Base-by-base conservation (phyloP, 2,797 vertebrate genomes). In the Manis crassicaudata region DNA sequence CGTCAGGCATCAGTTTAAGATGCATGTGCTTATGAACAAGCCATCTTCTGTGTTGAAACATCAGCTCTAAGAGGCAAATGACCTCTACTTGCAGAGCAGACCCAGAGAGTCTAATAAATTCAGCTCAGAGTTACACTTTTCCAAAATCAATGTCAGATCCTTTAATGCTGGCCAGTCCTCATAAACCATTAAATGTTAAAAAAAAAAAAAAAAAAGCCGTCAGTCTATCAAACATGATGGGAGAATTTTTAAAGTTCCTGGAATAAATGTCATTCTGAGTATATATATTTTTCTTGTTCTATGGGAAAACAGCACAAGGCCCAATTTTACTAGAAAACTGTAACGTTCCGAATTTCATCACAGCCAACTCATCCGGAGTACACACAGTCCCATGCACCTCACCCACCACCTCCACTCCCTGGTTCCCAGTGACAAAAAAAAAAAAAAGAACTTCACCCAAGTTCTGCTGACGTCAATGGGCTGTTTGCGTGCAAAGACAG, bases 361-460 rank as follows among this genome's bases (percentile, higher is more conserved):
- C 3, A 68, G 72, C 75, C 58, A 52, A 21, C 32, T 96, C 89
- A 93, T 40, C 16, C 67, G 81, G 25, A 77, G 88, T 13, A 70
- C 56, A 76, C 60, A 72, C 37, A 72, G 62, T 70, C 52, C 46
- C 89, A 81, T 18, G n/a, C 29, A 68, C 68, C 56, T 77, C 80
- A 94, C 52, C 12, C 17, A 76, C 86, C 67, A 88, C 72, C 76
- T 88, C 37, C 56, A 79, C 58, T 94, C 91, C 40, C 87, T 46
- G 58, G 91, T 96, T 97, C 94, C 92, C 89, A 96, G 52, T 20
- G 94, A 96, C 13, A 91, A 43, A 29, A 3, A 20, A 68, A 43
- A 88, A 94, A 97, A 95, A 97, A 97, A 96, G 92, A 96, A 95
- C 93, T 96, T 94, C 63, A 88, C 87, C 29, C 82, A 93, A 89